Percentiles rank a stretch among this genome's conserved stretches.
phyloP scores from a whole-genome alignment of 1,140 invertebrate genomes.

The Apolygus lucorum region DNA sequence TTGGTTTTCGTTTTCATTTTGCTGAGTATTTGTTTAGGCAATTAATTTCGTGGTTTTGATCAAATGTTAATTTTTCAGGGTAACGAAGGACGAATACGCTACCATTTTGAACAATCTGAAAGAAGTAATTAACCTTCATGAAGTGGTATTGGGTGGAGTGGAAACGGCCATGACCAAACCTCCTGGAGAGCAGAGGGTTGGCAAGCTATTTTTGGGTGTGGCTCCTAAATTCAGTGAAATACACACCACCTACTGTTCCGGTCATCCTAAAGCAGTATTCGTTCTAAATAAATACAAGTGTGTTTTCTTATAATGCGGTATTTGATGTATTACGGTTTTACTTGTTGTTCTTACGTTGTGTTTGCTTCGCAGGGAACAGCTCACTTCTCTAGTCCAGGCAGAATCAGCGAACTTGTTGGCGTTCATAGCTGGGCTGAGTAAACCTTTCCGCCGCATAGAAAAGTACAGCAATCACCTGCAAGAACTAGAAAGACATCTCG shows the following conservation, averaged over 20 bases:
- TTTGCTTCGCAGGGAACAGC: conserved; percentile 81
- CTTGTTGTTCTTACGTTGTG: too few species aligned
- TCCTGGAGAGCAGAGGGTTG: conserved; percentile 71
- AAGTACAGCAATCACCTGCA: conserved; percentile 91
- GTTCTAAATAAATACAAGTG: conserved; percentile 85
- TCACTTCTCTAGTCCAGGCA: conserved; percentile 66
- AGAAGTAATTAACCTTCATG: conserved; percentile 75
- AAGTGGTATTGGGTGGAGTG: conserved; percentile 63
- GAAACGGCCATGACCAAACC: conserved; percentile 63
- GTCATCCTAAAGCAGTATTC: conserved; percentile 86
- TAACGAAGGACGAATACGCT: conserved; percentile 74
- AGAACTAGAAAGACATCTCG: conserved; percentile 88
- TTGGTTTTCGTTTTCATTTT: too few species aligned
- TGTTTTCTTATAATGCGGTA: too few species aligned
- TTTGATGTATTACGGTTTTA: too few species aligned
- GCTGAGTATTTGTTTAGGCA: too few species aligned
- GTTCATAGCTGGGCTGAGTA: conserved; percentile 83
- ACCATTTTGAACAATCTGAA: conserved; percentile 79
- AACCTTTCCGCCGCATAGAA: conserved; percentile 87
- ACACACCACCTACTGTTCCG: conserved; percentile 78
- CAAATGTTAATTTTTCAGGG: too few species aligned
- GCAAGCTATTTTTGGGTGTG: conserved; percentile 79
- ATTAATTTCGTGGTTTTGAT: too few species aligned
- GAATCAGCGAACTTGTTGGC: conserved; percentile 59
- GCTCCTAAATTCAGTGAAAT: conserved; percentile 78